phyloP scores from a whole-genome alignment of 1,140 invertebrate species.

The Camponotus pennsylvanicus region DNA sequence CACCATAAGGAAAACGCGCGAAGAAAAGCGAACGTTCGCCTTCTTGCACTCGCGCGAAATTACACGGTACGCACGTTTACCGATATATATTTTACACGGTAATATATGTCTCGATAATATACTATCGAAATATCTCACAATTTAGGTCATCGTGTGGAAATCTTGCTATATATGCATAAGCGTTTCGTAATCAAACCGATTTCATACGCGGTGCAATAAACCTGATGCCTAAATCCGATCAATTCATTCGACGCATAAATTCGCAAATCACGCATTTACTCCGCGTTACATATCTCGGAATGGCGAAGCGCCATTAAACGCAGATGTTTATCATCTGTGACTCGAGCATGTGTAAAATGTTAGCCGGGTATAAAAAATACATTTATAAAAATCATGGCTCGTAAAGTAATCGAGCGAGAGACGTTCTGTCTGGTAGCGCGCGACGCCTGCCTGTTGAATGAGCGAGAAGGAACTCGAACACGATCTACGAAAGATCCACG shows the following conservation, averaged over 20 bases:
- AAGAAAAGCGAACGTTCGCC: background rate
- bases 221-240: background rate
- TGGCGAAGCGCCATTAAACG: background rate
- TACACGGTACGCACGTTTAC: background rate
- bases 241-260: background rate
- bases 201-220: background rate
- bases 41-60: background rate
- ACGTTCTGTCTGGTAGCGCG: no score
- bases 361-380: background rate
- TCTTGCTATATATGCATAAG: background rate
- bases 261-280: no score
- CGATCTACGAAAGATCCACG: no score
- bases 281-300: background rate
- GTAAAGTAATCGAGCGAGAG: background rate
- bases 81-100: background rate
- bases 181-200: conserved; percentile 31
- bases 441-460: background rate
- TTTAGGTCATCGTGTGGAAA: background rate
- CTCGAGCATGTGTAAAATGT: background rate
- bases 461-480: background rate
- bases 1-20: background rate
- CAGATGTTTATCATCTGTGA: background rate
- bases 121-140: background rate
- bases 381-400: background rate
- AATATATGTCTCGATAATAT: background rate